A percentile compares a stretch with the other conserved stretches of the same genome.
phyloP scores from a whole-genome alignment of 2,797 vertebrate species.

The Cossypha caffra region DNA sequence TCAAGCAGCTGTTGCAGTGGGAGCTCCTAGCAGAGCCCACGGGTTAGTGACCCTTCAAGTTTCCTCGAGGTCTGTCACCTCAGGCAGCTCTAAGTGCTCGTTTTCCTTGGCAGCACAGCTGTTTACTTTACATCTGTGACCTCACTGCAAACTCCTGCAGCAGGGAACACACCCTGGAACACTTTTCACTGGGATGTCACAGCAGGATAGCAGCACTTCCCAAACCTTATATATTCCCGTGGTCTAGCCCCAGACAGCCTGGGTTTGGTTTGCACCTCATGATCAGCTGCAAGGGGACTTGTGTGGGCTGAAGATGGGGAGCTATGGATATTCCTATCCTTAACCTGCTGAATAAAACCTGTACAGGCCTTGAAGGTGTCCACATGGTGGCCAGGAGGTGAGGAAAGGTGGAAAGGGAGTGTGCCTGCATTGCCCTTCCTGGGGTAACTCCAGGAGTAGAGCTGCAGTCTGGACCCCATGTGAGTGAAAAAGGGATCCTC shows the following conservation, averaged over 20 bases:
- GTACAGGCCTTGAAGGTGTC: neutral
- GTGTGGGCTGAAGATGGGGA: neutral
- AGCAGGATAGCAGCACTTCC: neutral
- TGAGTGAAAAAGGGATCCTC: neutral
- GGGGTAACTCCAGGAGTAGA: neutral
- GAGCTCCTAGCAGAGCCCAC: neutral
- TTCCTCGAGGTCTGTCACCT: neutral
- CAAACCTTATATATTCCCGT: neutral
- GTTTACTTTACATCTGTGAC: neutral
- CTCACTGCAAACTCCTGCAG: neutral
- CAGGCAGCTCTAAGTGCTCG: accelerated
- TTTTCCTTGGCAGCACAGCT: neutral
- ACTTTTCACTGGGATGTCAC: neutral
- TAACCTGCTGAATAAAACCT: neutral
- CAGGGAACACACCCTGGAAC: neutral
- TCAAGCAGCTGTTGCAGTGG: neutral
- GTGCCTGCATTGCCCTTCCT: neutral
- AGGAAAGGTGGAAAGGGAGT: neutral
- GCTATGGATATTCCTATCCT: neutral
- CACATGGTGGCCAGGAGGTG: neutral
- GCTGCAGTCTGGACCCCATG: neutral
- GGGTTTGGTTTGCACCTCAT: neutral
- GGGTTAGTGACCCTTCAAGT: neutral
- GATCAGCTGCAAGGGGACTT: neutral
- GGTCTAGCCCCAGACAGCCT: neutral